These are phyloP conservation scores for Romanogobio albipinnatus DNA, from an alignment of 2,113 vertebrate genomes.

Conservation along the genomic window DNA sequence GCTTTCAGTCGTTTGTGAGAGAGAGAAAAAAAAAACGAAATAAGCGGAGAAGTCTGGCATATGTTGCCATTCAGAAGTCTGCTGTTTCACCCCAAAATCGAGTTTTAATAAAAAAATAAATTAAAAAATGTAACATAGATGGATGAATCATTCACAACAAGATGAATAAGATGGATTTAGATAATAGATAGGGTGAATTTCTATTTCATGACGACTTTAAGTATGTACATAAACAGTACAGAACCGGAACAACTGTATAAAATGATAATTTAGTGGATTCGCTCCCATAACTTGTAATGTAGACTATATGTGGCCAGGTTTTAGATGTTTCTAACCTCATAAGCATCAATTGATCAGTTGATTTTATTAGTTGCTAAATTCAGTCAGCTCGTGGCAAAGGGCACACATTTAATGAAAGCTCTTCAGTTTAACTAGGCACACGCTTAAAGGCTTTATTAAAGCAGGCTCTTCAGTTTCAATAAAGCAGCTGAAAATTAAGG, in stretches of 20 bases:
- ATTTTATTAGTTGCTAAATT: conserved; percentile 11
- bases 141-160: background rate
- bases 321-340: background rate
- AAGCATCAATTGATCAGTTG: conserved; percentile 8
- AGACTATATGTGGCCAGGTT: background rate
- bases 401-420: conserved; percentile 12
- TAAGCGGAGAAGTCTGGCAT: background rate
- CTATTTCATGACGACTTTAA: background rate
- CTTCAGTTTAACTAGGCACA: conserved; percentile 26
- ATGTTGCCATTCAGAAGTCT: background rate
- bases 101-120: background rate
- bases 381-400: conserved; percentile 37
- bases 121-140: background rate
- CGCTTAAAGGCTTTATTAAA: conserved; percentile 32
- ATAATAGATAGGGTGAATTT: background rate
- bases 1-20: background rate
- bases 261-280: background rate
- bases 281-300: background rate
- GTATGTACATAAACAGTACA: background rate
- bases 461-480: conserved; percentile 1
- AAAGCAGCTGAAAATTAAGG: conserved; percentile 60
- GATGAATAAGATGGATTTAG: background rate
- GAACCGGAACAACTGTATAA: background rate
- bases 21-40: background rate
- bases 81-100: background rate